Percentiles rank a stretch among this genome's conserved stretches.
phyloP scores from a whole-genome alignment of 2,113 vertebrate species.

The Hippocampus comes region DNA sequence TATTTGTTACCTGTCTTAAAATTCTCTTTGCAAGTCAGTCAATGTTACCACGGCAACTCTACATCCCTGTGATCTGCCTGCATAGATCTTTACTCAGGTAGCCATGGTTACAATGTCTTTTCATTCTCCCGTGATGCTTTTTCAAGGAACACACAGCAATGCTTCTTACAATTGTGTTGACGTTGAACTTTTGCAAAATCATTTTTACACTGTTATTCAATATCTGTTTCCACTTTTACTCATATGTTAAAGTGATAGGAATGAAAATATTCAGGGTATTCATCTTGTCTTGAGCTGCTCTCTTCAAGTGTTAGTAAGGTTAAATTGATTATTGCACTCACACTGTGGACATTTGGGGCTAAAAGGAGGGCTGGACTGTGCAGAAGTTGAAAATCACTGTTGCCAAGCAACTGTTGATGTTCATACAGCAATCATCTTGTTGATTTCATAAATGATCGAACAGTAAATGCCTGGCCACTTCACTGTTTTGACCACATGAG shows the following conservation, averaged over 20 bases:
- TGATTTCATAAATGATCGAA: slow-evolving; percentile 50
- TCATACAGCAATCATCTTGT: slow-evolving; percentile 38
- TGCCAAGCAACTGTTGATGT: slow-evolving; percentile 56
- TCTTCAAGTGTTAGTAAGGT: slow-evolving; percentile 46
- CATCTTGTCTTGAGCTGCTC: slow-evolving; percentile 30
- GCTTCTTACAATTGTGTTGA: neutral
- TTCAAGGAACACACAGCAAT: slow-evolving; percentile 28
- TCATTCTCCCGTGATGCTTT: slow-evolving; percentile 38
- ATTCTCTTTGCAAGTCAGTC: slow-evolving; percentile 36
- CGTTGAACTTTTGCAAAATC: neutral
- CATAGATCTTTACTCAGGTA: slow-evolving; percentile 52
- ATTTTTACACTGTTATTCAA: neutral
- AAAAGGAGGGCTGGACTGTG: slow-evolving; percentile 22
- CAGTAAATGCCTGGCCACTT: slow-evolving; percentile 25
- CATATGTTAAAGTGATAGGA: neutral
- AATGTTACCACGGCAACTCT: slow-evolving; percentile 60
- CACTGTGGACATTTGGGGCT: slow-evolving; percentile 20
- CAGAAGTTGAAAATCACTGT: slow-evolving; percentile 37
- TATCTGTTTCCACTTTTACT: neutral
- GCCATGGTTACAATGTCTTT: slow-evolving; percentile 62
- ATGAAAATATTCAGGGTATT: neutral
- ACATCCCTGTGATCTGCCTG: slow-evolving; percentile 43
- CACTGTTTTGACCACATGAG: slow-evolving; percentile 16
- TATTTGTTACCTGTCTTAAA: slow-evolving; percentile 23
- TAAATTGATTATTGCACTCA: slow-evolving; percentile 26